Base-by-base conservation (phyloP, 2,797 vertebrate genomes). In the Squalus acanthias region DNA sequence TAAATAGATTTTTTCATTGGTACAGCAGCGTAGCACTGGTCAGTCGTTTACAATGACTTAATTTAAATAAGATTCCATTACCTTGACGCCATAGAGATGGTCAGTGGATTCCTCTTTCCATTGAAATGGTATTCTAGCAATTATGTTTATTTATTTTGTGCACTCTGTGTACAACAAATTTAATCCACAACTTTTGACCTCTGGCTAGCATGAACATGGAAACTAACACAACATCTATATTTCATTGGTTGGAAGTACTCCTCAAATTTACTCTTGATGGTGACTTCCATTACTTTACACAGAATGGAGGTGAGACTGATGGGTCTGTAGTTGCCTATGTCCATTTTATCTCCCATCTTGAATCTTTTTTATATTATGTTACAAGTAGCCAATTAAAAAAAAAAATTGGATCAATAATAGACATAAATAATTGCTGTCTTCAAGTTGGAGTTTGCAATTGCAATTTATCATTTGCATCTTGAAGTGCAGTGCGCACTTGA, bases 401-500 rank as follows among this genome's bases (percentile, higher is more conserved):
- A 82, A 13, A 39, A 46, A 8, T 10, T 67, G 65, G 46, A 50
- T 85, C 7, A 46, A 24, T 1, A 50, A 8, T 50, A 50, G 20
- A 22, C 7, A 50, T 82, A 82, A 50, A 22, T 46, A 46, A 85
- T 22, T 85, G 82, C 20, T 17, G 76, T 17, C 82, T 50, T 92
- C 13, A 1, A n/a, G 6, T 65, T 22, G 69, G 91, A 46, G 8
- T 24, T 20, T 29, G 33, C 13, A 53, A 46, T 33, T 69, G 63
- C n/a, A 93, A 93, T 93, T 69, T 22, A 93, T n/a, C n/a, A n/a
- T n/a, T n/a, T n/a, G n/a, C n/a, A n/a, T 93, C 60, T 93, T 93
- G 91, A 69, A 93, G 24, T 69, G 20, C n/a, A 93, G 6, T 20
- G 20, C 46, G 33, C 46, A 22, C 82, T 50, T 50, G 20, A 93